phyloP scores from a whole-genome alignment of 1,140 invertebrate genomes.

The Drosophila pectinifera region DNA sequence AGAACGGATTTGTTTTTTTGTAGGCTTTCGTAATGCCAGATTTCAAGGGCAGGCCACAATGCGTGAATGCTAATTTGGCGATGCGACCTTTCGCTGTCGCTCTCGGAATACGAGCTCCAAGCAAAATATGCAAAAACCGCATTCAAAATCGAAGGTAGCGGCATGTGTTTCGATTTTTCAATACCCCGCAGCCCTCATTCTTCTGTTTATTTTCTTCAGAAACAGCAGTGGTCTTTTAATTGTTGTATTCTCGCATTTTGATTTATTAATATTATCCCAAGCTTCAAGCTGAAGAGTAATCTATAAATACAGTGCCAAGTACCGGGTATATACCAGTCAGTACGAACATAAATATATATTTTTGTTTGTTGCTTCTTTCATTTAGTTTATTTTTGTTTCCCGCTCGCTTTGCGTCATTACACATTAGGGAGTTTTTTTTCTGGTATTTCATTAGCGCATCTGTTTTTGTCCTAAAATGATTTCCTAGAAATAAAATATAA shows the following conservation, averaged over 20 bases:
- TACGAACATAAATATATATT: slow-evolving; percentile 12
- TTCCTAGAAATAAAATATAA: slow-evolving; percentile 6
- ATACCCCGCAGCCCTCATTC: slow-evolving; percentile 4
- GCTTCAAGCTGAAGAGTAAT: slow-evolving; percentile 8
- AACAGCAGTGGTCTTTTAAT: not conserved
- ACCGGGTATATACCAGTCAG: slow-evolving; percentile 12
- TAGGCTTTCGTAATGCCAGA: slow-evolving; percentile 37
- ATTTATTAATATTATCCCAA: slow-evolving; percentile 11
- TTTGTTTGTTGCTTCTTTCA: slow-evolving; percentile 33
- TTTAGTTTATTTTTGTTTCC: slow-evolving; percentile 26
- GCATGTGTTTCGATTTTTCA: slow-evolving; percentile 5
- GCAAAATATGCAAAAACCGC: slow-evolving; percentile 48
- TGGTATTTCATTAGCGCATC: slow-evolving; percentile 38
- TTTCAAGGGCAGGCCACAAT: slow-evolving; percentile 43
- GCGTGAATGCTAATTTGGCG: slow-evolving; percentile 42
- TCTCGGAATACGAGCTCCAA: slow-evolving; percentile 34
- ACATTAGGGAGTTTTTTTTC: slow-evolving; percentile 30
- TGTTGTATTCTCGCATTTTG: slow-evolving; percentile 1
- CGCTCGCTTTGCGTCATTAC: slow-evolving; percentile 46
- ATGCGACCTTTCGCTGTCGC: slow-evolving; percentile 34
- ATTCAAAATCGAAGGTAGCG: slow-evolving; percentile 12
- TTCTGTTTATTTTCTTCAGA: not conserved
- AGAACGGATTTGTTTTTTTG: slow-evolving; percentile 11
- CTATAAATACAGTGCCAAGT: slow-evolving; percentile 34
- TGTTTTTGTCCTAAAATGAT: slow-evolving; percentile 20